phyloP scores from a whole-genome alignment of 2,888 invertebrate genomes.

The Dryocosmus kuriphilus region DNA sequence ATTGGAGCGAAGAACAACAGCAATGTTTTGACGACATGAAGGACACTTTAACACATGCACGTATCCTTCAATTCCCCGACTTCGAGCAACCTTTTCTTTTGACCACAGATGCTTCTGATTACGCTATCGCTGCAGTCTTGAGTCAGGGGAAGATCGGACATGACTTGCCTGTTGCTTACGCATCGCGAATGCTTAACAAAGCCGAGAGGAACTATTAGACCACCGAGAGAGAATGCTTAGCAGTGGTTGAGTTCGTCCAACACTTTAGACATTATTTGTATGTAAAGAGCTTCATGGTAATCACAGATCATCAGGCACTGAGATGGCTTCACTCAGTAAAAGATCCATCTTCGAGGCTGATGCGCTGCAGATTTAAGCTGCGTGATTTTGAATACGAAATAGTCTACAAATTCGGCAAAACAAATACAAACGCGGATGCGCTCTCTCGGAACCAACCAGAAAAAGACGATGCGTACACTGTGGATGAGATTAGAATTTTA shows the following conservation, averaged over 20 bases:
- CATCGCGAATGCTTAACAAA: too few species aligned
- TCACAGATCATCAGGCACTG: too few species aligned
- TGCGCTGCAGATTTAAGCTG: too few species aligned
- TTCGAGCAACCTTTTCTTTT: neutral
- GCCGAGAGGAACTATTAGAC: neutral
- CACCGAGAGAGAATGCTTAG: conserved; percentile 7
- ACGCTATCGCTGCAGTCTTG: neutral
- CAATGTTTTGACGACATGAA: neutral
- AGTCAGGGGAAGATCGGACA: too few species aligned
- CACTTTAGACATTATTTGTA: too few species aligned
- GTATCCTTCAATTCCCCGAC: too few species aligned
- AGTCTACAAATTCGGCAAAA: conserved; percentile 20
- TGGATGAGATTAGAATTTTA: neutral
- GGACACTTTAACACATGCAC: too few species aligned
- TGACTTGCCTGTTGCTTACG: too few species aligned
- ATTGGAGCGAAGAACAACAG: neutral
- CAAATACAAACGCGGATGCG: conserved; percentile 49
- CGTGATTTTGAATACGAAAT: too few species aligned
- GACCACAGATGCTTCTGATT: conserved; percentile 4
- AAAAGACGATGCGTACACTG: neutral
- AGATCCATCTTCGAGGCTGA: neutral
- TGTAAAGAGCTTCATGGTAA: too few species aligned
- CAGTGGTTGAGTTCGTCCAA: too few species aligned
- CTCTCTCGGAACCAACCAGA: conserved; percentile 46
- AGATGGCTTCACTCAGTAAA: too few species aligned